These are phyloP conservation scores for Globia sparganii DNA, from an alignment of 2,888 invertebrate genomes.

Conservation along the genomic window DNA sequence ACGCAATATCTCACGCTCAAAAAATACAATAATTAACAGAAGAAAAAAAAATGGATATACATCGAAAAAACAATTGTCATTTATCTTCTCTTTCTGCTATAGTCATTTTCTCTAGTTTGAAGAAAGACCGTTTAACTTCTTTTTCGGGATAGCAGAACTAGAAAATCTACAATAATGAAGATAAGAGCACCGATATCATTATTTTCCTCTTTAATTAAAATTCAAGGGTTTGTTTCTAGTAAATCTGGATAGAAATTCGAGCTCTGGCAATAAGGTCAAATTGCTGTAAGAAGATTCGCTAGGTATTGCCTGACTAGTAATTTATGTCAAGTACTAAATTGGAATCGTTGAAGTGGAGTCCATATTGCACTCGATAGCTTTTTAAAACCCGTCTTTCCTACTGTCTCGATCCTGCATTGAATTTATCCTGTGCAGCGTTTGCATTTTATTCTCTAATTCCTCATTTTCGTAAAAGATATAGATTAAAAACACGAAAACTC, in stretches of 20 bases:
- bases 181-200: background rate
- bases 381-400: background rate
- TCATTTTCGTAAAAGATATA: background rate
- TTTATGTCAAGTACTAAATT: conserved; percentile 24
- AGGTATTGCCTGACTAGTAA: conserved; percentile 38
- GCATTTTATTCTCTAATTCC: background rate
- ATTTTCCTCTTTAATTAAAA: background rate
- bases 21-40: no score
- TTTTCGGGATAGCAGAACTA: background rate
- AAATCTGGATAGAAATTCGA: conserved; percentile 28
- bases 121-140: background rate
- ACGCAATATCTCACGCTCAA: no score
- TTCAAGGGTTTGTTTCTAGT: conserved; percentile 22
- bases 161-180: background rate
- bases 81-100: background rate
- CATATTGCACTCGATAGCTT: conserved; percentile 25
- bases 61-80: no score
- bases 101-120: background rate
- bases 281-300: conserved; percentile 14
- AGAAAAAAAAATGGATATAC: no score
- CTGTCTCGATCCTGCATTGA: background rate
- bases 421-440: background rate
- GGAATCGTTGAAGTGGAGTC: conserved; percentile 13
- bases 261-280: conserved; percentile 19
- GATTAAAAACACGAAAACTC: background rate